Evolutionary conservation across 2,797 vertebrate genomes (phyloP), one percentile per base, ranked within the genome.

Genomic region (Phrynocephalus guinanensis): DNA sequence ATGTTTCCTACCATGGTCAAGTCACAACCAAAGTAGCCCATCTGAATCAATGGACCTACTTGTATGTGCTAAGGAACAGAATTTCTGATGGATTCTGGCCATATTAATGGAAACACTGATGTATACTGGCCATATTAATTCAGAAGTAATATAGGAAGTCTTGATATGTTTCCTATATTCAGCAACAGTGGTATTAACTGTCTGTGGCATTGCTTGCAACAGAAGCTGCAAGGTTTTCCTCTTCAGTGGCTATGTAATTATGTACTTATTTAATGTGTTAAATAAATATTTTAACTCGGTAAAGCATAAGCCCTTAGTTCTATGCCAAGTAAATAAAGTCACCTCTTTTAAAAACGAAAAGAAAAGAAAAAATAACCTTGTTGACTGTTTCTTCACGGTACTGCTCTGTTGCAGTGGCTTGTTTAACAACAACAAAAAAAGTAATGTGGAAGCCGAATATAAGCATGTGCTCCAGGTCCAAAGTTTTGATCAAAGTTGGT

Each of bases 201-300:
- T 11, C n/a, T 70, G 22, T 60, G 30, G n/a, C 22, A 22, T 38
- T 48, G 72, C 9, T 22, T 22, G 10, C 30, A 72, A 38, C 5
- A 71, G 48, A 28, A 72, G 70, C 28, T 50, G 28, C 33, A 44
- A 44, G 80, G 52, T 50, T 22, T 56, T 22, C 10, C 33, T 7
- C 52, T 48, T 50, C 28, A 67, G 33, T 10, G 24, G 28, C n/a
- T 72, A 48, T 73, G 44, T 1, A 50, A 22, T 50, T 50, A 76
- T 30, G 70, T 76, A 67, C 11, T 18, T 75, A 63, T 73, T 66
- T 8, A 86, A 73, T 30, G 60, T 15, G 52, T 60, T 60, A 72
- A 80, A 80, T 52, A 86, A 80, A 63, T 80, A 30, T 72, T 81
- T 86, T 81, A 81, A 20, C 33, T 60, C 26, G 48, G 50, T 66